These are phyloP conservation scores for Crypturellus tataupa DNA, from an alignment of 2,797 vertebrate species.

Conservation along the genomic window DNA sequence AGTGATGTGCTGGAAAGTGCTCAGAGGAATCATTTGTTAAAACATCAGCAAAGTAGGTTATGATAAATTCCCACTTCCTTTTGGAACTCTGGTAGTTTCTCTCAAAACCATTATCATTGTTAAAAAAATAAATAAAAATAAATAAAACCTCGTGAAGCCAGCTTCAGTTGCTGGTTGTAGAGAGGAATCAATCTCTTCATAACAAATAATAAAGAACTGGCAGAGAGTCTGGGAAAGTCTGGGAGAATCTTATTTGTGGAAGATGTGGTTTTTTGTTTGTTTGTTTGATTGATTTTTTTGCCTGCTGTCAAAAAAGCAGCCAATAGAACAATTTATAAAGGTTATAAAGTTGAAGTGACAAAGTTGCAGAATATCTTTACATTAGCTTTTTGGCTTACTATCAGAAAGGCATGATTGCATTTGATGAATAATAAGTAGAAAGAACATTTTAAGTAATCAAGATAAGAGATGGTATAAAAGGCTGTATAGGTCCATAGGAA, in stretches of 20 bases:
- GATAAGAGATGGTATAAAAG: not conserved
- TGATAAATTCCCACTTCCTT: not conserved
- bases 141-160: not conserved
- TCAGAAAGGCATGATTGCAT: not conserved
- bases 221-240: not conserved
- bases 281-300: not conserved
- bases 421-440: not conserved
- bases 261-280: not conserved
- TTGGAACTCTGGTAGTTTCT: not conserved
- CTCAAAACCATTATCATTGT: not conserved
- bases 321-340: not conserved
- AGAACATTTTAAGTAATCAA: not conserved
- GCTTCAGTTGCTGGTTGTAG: not conserved
- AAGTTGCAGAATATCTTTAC: not conserved
- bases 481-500: not conserved
- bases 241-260: not conserved
- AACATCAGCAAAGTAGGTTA: conserved; percentile 13
- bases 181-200: not conserved
- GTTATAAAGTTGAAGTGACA: not conserved
- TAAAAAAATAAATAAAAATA: not conserved
- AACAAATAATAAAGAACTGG: not conserved
- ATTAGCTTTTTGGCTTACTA: not conserved
- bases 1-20: conserved; percentile 2
- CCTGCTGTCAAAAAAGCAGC: not conserved
- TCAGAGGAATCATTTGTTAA: conserved; percentile 4